phyloP scores from a whole-genome alignment of 2,113 vertebrate genomes.

The Stictonetta naevosa region DNA sequence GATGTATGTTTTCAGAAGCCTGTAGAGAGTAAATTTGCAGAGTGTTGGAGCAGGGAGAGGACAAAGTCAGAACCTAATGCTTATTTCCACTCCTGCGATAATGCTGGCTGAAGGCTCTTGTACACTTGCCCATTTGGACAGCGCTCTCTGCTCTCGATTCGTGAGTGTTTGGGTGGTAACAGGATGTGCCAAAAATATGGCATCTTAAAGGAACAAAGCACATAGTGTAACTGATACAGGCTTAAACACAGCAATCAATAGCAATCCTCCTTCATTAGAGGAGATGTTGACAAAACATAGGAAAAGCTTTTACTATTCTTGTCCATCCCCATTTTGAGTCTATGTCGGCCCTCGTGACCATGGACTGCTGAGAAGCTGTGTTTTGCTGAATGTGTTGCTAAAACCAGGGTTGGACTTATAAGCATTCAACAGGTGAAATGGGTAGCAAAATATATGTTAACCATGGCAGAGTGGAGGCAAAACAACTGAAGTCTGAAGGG shows the following conservation, averaged over 20 bases:
- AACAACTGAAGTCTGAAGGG: background rate
- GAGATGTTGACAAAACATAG: background rate
- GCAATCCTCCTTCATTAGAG: constrained; percentile 42
- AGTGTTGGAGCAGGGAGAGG: background rate
- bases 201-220: constrained; percentile 23
- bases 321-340: constrained; percentile 11
- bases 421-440: background rate
- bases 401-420: background rate
- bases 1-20: background rate
- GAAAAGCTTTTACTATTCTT: constrained; percentile 22
- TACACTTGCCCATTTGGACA: background rate
- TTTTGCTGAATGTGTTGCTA: constrained; percentile 16
- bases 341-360: background rate
- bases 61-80: background rate
- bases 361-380: background rate
- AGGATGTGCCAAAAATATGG: constrained; percentile 10
- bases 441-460: background rate
- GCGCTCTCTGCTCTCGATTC: background rate
- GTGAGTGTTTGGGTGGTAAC: background rate
- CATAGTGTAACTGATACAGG: constrained; percentile 13
- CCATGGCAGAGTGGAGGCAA: background rate
- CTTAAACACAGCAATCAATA: constrained; percentile 20
- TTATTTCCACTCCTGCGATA: background rate
- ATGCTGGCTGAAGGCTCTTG: background rate
- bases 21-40: constrained; percentile 18